Conservation (phyloP, 2,797 vertebrate species). For the Galaxias olidus region DNA sequence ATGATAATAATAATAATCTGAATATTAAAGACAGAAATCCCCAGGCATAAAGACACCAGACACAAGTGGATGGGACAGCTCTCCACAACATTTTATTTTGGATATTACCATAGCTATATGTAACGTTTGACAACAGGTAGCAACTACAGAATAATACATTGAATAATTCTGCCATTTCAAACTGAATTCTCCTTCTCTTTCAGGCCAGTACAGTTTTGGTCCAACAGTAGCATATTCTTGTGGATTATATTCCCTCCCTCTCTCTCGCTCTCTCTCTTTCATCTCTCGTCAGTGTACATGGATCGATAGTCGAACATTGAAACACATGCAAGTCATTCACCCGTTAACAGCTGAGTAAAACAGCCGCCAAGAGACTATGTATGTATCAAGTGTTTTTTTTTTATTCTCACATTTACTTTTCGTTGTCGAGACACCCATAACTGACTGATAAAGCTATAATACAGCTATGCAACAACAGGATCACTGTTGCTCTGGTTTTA, state of each 20-base stretch:
- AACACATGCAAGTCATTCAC: conserved; percentile 94
- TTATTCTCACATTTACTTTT: conserved; percentile 49
- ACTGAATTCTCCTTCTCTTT: conserved; percentile 54
- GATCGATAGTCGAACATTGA: conserved; percentile 77
- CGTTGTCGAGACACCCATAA: conserved; percentile 75
- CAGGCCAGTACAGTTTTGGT: conserved; percentile 88
- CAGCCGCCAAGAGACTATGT: conserved; percentile 76
- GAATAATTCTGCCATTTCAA: conserved; percentile 61
- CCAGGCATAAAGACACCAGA: neutral
- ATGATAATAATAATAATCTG: no score
- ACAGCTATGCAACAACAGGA: conserved; percentile 89
- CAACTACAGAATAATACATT: conserved; percentile 86
- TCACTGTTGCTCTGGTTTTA: conserved; percentile 81
- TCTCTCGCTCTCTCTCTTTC: conserved; percentile 25
- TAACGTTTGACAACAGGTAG: conserved; percentile 88
- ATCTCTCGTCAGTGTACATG: conserved; percentile 67
- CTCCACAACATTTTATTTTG: conserved; percentile 92
- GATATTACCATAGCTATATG: conserved; percentile 94
- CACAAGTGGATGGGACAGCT: conserved; percentile 50
- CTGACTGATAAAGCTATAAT: conserved; percentile 87
- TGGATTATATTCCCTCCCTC: conserved; percentile 70
- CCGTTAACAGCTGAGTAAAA: conserved; percentile 80
- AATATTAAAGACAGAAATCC: no score
- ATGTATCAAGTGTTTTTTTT: conserved; percentile 55
- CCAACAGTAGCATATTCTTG: conserved; percentile 79